A percentile compares a stretch with the other conserved stretches of the same genome.
These are phyloP conservation scores for Entomobrya multifasciata DNA, from an alignment of 2,888 invertebrate species.

Conservation along the genomic window DNA sequence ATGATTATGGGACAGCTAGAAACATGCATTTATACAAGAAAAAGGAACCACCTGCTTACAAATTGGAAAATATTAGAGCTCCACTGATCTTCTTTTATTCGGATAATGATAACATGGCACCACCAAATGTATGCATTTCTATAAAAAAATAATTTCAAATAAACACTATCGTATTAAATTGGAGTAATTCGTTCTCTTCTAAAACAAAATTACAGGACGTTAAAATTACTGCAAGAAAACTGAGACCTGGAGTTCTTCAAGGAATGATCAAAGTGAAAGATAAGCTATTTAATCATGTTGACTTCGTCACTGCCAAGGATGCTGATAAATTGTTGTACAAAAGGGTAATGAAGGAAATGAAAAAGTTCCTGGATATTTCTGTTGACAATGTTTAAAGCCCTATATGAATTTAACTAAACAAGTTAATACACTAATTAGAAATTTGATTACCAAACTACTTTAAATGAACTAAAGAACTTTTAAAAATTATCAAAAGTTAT, in stretches of 20 bases:
- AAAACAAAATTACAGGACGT: conserved; percentile 15
- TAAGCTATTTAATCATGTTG: conserved; percentile 8
- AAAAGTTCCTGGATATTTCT: too few relatives aligned
- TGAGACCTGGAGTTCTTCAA: conserved; percentile 3
- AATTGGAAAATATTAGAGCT: conserved; percentile 8
- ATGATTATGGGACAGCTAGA: conserved; percentile 39
- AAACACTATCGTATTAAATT: neutral
- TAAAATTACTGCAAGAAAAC: neutral
- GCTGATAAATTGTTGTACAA: conserved; percentile 41
- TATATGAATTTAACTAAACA: too few relatives aligned
- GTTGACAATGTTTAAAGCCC: too few relatives aligned
- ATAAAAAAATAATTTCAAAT: too few relatives aligned
- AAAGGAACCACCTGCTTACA: conserved; percentile 8
- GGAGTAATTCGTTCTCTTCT: neutral
- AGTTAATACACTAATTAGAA: too few relatives aligned
- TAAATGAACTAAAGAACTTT: too few relatives aligned
- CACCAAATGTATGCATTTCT: conserved; percentile 20
- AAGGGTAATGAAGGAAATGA: conserved; percentile 6
- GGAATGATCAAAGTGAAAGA: neutral
- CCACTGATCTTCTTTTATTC: conserved; percentile 36
- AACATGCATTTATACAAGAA: conserved; percentile 36
- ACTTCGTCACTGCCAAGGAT: conserved; percentile 38
- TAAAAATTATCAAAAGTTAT: too few relatives aligned
- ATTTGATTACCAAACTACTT: too few relatives aligned
- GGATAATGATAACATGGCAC: conserved; percentile 30